Base-by-base conservation (phyloP, 2,888 invertebrate genomes). In the Cheilosia variabilis region DNA sequence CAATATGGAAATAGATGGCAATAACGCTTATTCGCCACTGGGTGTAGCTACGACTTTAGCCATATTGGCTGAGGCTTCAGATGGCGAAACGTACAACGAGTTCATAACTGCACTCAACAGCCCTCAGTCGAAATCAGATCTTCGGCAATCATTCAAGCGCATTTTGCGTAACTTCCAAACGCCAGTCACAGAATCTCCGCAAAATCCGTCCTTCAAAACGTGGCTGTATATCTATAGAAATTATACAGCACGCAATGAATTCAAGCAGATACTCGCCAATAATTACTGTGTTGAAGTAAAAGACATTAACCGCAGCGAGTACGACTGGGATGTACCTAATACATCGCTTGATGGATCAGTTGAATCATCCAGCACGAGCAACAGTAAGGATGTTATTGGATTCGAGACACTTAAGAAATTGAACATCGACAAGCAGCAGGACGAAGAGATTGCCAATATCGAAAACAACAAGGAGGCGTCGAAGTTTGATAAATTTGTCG, bases 181-280 rank as follows among this genome's bases (percentile, higher is more conserved):
- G 41, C 66, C 76, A 45, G 31, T 34, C 7, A 88, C 87, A 0
- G 88, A 89, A 2, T 87, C 87, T 2, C 86, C 88, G 7, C 82
- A 89, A 0, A 75, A 89, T 77, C 95, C 95, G 1, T 94, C 95
- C 87, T 92, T 95, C 87, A 94, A 94, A 89, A 95, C 94, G 88
- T 95, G 94, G 93, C 94, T 95, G 88, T 95, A 95, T 88, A 93
- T 95, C 6, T 95, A 95, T 90, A 94, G 94, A 88, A 95, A 95
- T 88, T 94, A 94, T 89, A 94, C 94, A 0, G 94, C 94, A 3
- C 93, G 94, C 79, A 93, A 94, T 50, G 93, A 94, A 31, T 95
- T 94, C 89, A 94, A 94, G 87, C 92, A 94, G 87, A 91, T 94
- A 58, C 89, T 95, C 3, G 93, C 93, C 89, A 93, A 94, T 62